Percentiles rank a stretch among this genome's conserved stretches.
These are phyloP conservation scores for Augochlorella aurata DNA, from an alignment of 2,888 invertebrate genomes.

Conservation along the genomic window DNA sequence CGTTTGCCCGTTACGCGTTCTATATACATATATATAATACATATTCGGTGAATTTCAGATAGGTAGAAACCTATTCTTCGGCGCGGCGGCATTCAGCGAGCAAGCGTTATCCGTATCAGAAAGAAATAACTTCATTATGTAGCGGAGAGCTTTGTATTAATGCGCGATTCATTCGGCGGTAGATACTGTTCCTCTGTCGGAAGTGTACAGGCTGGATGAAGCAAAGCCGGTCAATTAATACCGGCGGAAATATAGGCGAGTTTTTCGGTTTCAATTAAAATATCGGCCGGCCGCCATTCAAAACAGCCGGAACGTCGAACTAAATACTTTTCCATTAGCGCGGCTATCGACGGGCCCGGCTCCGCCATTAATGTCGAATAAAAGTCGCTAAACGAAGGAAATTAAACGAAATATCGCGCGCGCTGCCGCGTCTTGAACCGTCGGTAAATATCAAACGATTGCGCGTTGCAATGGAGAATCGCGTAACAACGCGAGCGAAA, in stretches of 20 bases:
- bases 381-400: neutral
- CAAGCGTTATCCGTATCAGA: neutral
- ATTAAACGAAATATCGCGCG: neutral
- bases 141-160: neutral
- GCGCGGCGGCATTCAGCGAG: neutral
- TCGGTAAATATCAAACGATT: neutral
- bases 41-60: neutral
- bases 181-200: neutral
- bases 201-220: neutral
- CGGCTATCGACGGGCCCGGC: neutral
- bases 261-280: constrained; percentile 45
- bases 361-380: neutral
- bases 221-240: constrained; percentile 32
- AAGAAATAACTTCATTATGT: constrained; percentile 7
- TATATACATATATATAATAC: neutral
- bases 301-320: constrained; percentile 11
- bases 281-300: neutral
- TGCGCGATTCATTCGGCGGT: neutral
- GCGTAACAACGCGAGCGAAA: neutral
- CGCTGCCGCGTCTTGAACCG: neutral
- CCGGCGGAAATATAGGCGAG: neutral
- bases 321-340: constrained; percentile 34
- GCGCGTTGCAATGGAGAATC: neutral
- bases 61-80: neutral
- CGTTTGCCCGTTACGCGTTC: neutral